Conservation (phyloP, 2,797 vertebrate species). For the Coregonus sp. region DNA sequence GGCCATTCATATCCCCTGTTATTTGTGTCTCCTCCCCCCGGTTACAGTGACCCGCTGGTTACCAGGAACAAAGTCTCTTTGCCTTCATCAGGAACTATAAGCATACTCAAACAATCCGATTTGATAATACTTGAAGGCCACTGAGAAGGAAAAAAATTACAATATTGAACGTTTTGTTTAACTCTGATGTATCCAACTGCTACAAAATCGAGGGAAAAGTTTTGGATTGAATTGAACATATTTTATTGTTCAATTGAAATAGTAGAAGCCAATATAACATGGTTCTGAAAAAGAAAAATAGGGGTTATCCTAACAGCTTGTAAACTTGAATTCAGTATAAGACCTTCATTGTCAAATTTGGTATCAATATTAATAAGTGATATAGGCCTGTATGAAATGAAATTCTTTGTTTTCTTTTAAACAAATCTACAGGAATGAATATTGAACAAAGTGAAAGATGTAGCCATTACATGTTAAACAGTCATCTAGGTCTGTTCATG, state of each 20-base stretch:
- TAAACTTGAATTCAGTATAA: background rate
- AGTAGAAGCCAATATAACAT: too few relatives aligned
- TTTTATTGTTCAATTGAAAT: too few relatives aligned
- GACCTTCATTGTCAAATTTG: background rate
- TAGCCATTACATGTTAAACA: background rate
- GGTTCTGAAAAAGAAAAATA: too few relatives aligned
- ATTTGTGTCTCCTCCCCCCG: slow-evolving; percentile 67
- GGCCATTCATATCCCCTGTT: slow-evolving; percentile 72
- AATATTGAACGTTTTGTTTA: background rate
- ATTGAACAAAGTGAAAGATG: background rate
- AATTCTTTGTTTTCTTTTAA: background rate
- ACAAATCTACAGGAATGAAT: background rate
- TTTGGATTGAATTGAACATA: too few relatives aligned
- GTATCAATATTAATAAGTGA: background rate
- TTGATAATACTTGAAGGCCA: slow-evolving; percentile 37
- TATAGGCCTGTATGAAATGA: background rate
- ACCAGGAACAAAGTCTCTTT: slow-evolving; percentile 73
- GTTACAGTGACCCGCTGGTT: slow-evolving; percentile 54
- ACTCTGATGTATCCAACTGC: slow-evolving; percentile 1
- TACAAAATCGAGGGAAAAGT: background rate
- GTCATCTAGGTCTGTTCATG: background rate
- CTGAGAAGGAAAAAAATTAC: slow-evolving; percentile 8
- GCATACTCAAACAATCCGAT: slow-evolving; percentile 56
- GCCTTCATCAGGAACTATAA: slow-evolving; percentile 61
- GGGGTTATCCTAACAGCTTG: too few relatives aligned